Evolutionary conservation across 37 sponge, comb jelly and placozoan species (phyloP).

Genomic region (Hexactinellida sp.): DNA sequence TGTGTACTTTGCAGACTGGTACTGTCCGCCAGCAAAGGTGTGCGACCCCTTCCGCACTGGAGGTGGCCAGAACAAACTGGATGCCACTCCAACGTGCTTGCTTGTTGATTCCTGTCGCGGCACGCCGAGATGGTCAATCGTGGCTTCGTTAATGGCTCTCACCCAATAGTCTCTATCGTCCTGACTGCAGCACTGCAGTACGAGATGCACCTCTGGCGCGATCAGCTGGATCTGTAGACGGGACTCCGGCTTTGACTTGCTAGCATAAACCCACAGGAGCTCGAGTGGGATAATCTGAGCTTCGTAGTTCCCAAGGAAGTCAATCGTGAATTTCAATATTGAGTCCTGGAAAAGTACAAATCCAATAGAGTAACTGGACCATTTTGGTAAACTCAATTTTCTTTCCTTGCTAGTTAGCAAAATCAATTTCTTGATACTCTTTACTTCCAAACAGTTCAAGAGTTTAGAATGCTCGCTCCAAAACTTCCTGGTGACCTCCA

Average conservation of each 20-base stretch:
- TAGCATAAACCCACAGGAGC: not conserved
- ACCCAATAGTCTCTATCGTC: constrained; percentile 4
- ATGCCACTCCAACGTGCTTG: not conserved
- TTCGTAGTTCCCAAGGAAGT: not conserved
- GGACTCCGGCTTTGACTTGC: not conserved
- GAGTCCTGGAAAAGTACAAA: not conserved
- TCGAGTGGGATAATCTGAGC: not conserved
- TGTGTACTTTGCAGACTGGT: not conserved
- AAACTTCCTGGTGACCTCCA: not conserved
- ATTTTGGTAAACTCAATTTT: not conserved
- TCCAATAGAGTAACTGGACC: not conserved
- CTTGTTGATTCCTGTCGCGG: not conserved
- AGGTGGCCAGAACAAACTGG: not conserved
- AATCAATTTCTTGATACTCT: not conserved
- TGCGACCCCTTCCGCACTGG: not conserved
- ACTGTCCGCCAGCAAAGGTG: not conserved
- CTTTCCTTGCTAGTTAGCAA: not conserved
- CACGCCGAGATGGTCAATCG: not conserved
- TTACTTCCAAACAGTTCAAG: constrained; percentile 12
- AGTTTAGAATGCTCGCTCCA: constrained; percentile 3
- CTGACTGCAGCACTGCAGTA: not conserved
- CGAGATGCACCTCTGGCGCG: not conserved
- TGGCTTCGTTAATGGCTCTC: not conserved
- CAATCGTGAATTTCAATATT: not conserved
- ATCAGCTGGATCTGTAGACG: not conserved